Percentiles rank a stretch among this genome's conserved stretches.
These are phyloP conservation scores for Masnerella sp. DNA, from an alignment of 2,888 invertebrate species.

Conservation along the genomic window DNA sequence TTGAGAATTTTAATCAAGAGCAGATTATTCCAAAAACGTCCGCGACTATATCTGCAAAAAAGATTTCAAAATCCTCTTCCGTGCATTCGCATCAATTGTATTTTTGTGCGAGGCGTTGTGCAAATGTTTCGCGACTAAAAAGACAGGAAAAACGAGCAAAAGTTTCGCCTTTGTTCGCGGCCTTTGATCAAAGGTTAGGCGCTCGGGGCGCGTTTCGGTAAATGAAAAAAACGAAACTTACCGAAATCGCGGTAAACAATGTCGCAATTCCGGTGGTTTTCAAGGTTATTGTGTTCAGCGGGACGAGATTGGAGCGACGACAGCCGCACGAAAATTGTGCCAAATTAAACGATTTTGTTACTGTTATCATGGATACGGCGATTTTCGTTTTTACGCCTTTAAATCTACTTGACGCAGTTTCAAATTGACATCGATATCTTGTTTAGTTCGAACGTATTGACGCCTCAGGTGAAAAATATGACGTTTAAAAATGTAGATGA, in stretches of 20 bases:
- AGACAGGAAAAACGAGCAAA: conserved; percentile 1
- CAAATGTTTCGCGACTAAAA: conserved; percentile 7
- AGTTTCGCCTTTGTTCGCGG: conserved; percentile 63
- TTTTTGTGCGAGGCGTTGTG: conserved; percentile 8
- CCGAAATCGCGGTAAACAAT: conserved; percentile 27
- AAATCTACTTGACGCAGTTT: conserved; percentile 4
- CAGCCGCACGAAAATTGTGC: conserved; percentile 33
- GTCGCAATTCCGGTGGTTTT: conserved; percentile 11
- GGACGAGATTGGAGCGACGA: conserved; percentile 14
- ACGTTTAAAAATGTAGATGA: no score
- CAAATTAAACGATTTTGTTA: conserved; percentile 32
- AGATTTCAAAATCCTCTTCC: conserved; percentile 8
- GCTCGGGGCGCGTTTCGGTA: conserved; percentile 36
- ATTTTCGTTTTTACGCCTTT: conserved; percentile 8
- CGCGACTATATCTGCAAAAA: no score
- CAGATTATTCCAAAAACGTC: no score
- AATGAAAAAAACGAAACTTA: conserved; percentile 17
- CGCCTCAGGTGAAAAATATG: no score
- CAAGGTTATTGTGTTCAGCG: background rate
- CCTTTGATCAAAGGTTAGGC: conserved; percentile 69
- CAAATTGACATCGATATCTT: conserved; percentile 19
- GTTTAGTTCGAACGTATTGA: conserved; percentile 9
- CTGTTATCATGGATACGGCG: conserved; percentile 2
- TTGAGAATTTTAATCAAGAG: no score
- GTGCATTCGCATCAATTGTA: conserved; percentile 11